Conservation (phyloP, 2,113 vertebrate genomes). For the Bufo gargarizans region DNA sequence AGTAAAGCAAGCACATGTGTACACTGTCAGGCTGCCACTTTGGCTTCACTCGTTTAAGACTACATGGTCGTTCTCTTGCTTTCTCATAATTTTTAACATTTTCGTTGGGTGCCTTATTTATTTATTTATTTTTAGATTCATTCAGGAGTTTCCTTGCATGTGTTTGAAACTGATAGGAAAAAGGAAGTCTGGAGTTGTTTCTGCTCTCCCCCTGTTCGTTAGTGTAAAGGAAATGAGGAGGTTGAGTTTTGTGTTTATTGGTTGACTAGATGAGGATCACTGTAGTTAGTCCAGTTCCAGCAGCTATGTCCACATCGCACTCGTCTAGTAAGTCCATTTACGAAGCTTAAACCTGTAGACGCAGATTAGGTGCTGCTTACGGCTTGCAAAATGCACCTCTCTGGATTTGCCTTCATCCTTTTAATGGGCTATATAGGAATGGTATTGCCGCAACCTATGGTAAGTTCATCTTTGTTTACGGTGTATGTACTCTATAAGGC, state of each 20-base stretch:
- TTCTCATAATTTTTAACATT: constrained; percentile 60
- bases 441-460: neutral
- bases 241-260: constrained; percentile 35
- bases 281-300: neutral
- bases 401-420: neutral
- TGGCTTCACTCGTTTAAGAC: neutral
- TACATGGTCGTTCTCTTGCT: constrained; percentile 4
- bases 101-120: constrained; percentile 58
- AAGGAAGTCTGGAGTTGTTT: constrained; percentile 85
- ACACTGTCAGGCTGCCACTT: neutral
- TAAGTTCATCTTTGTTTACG: neutral
- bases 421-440: neutral
- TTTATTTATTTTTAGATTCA: constrained; percentile 57
- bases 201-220: constrained; percentile 66
- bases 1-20: neutral
- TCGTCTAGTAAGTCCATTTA: neutral
- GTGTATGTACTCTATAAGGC: neutral
- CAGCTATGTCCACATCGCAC: neutral
- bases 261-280: neutral
- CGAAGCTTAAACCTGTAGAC: neutral
- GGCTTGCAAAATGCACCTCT: neutral
- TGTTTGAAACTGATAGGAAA: constrained; percentile 78
- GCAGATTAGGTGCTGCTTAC: neutral
- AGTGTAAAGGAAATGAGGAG: constrained; percentile 22
- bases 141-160: constrained; percentile 78